Evolutionary conservation across 2,888 invertebrate genomes (phyloP).

Genomic region (Vannuccia rotundouncinata): DNA sequence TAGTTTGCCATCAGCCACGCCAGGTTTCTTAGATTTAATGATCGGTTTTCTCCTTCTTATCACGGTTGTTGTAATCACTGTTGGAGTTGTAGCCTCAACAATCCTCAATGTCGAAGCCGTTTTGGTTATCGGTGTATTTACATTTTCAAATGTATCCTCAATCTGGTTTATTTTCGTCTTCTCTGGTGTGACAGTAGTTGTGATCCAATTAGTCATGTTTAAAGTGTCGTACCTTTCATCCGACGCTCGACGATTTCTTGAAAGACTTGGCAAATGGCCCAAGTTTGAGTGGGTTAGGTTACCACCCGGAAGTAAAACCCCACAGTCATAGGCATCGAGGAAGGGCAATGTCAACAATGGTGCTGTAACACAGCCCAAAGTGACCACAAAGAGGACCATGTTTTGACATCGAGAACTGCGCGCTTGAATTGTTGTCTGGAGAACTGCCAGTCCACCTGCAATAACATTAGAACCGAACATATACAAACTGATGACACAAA

Average conservation of each 20-base stretch:
- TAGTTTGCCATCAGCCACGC: conserved; percentile 3
- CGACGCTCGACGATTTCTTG: not conserved
- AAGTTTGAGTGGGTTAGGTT: not conserved
- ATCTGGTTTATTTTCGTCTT: too few species aligned
- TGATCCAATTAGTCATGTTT: too few species aligned
- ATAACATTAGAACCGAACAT: too few species aligned
- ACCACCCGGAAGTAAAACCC: not conserved
- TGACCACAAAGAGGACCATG: not conserved
- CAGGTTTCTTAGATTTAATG: not conserved
- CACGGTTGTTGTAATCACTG: too few species aligned
- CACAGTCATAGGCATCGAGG: not conserved
- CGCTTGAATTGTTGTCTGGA: not conserved
- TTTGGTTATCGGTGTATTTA: too few species aligned
- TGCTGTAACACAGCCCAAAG: not conserved
- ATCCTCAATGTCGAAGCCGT: too few species aligned
- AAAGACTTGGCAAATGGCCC: not conserved
- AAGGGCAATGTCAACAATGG: not conserved
- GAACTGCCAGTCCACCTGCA: not conserved
- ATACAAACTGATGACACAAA: too few species aligned
- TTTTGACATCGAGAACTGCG: not conserved
- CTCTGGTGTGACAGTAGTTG: too few species aligned
- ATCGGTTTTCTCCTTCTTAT: too few species aligned
- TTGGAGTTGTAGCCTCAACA: too few species aligned
- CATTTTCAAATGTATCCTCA: too few species aligned
- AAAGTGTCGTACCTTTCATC: too few species aligned